These are phyloP conservation scores for Turnix velox DNA, from an alignment of 2,113 vertebrate species.

Conservation along the genomic window DNA sequence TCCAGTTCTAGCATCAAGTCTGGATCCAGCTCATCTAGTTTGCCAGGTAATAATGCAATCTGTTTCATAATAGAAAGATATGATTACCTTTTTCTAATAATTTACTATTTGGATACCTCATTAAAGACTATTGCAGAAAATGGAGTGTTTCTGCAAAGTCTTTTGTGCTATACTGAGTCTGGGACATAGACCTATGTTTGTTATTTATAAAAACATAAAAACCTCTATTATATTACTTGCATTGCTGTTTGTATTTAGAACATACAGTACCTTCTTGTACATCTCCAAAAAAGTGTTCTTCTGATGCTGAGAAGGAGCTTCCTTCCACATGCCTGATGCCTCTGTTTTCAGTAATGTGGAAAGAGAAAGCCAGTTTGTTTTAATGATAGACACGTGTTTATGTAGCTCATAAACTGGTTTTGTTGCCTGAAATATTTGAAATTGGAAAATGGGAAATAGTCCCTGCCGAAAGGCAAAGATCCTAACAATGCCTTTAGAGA, in stretches of 20 bases:
- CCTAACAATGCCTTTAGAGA: background rate
- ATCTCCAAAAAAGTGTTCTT: background rate
- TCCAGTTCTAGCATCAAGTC: constrained; percentile 96
- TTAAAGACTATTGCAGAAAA: background rate
- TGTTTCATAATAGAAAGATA: background rate
- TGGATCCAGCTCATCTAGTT: constrained; percentile 92
- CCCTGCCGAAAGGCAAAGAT: background rate
- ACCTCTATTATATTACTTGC: background rate
- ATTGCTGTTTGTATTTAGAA: background rate
- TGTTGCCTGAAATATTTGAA: background rate
- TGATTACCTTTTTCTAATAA: background rate
- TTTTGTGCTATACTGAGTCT: background rate
- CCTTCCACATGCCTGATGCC: background rate
- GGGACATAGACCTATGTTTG: background rate
- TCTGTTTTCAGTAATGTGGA: background rate
- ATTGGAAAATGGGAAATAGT: background rate
- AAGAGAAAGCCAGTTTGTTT: background rate
- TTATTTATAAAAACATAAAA: background rate
- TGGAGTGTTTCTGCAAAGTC: background rate
- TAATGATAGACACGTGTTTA: background rate
- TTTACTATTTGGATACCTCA: background rate
- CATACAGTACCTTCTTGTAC: background rate
- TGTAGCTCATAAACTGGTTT: background rate
- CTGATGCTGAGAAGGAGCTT: background rate
- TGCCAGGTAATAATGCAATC: constrained; percentile 81